Evolutionary conservation across 2,113 vertebrate genomes (phyloP), one percentile per base, ranked within the genome.

Genomic region (Aegithalos caudatus): DNA sequence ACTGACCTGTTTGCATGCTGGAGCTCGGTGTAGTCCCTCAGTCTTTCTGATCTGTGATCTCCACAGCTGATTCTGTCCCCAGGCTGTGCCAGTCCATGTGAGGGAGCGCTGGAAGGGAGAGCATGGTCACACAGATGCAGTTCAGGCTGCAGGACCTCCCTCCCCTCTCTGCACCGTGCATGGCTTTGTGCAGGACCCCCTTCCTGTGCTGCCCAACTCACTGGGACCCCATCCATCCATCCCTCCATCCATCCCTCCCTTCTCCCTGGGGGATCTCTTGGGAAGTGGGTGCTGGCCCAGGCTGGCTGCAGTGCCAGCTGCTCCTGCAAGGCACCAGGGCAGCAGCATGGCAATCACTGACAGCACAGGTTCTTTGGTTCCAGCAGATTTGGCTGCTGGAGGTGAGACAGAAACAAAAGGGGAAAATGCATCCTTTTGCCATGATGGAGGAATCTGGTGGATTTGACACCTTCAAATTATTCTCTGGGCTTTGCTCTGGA

Each of bases 261-360:
- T 42, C 45, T 61, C 35, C 57, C 58, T 24, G 7, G 4, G 42
- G 57, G 42, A 48, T 80, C 62, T 61, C 9, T 3, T 22, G 58
- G 64, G 38, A 38, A 22, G 42, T 6, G 8, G 37, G n/a, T 54
- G 45, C 81, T 4, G 7, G 20, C 50, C 38, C 12, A 45, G 57
- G 61, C 44, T 87, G 15, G 24, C 77, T 79, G 51, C 65, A 70
- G 85, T 3, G 9, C 19, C 71, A 56, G 76, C 62, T 72, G 60
- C 42, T 70, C 0, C 0, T 56, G 31, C 74, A n/a, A n/a, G n/a
- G n/a, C 40, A 40, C 12, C 40, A 10, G 12, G 10, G 10, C 38
- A 60, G 28, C 60, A 71, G 45, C 25, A 13, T 23, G 17, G 35
- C 3, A 14, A 11, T 53, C 58, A 15, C 37, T 81, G 51, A 21